Percentiles rank a stretch among this genome's conserved stretches.
phyloP scores from a whole-genome alignment of 2,888 invertebrate genomes.

The Cyaniris semiargus region DNA sequence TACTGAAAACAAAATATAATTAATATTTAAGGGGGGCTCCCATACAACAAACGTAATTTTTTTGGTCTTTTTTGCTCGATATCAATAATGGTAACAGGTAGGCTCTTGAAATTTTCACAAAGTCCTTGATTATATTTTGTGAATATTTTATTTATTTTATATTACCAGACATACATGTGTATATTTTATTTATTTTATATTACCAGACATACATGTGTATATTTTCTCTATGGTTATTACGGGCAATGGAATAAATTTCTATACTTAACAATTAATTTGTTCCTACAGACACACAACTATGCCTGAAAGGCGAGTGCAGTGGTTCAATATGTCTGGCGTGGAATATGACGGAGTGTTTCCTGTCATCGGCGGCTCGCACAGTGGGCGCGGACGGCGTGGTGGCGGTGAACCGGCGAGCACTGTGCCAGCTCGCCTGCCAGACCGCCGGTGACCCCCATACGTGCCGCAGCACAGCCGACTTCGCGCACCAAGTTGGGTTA shows the following conservation, averaged over 20 bases:
- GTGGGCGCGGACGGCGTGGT: constrained; percentile 72
- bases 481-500: constrained; percentile 86
- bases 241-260: not conserved
- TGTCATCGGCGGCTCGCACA: constrained; percentile 86
- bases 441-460: constrained; percentile 86
- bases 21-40: too few relatives aligned
- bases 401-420: constrained; percentile 87
- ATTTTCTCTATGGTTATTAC: too few relatives aligned
- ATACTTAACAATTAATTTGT: not conserved
- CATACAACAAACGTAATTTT: too few relatives aligned
- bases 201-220: too few relatives aligned
- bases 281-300: constrained; percentile 84
- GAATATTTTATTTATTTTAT: too few relatives aligned
- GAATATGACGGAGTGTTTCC: constrained; percentile 96
- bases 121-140: too few relatives aligned
- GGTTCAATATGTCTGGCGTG: constrained; percentile 97
- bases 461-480: constrained; percentile 93
- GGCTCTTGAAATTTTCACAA: too few relatives aligned
- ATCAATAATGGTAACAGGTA: too few relatives aligned
- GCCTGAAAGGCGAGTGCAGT: constrained; percentile 94
- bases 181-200: too few relatives aligned
- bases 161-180: too few relatives aligned
- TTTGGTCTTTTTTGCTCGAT: too few relatives aligned
- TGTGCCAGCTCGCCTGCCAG: constrained; percentile 99
- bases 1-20: too few relatives aligned